phyloP scores from a whole-genome alignment of 2,888 invertebrate species.

The Entomobrya proxima region DNA sequence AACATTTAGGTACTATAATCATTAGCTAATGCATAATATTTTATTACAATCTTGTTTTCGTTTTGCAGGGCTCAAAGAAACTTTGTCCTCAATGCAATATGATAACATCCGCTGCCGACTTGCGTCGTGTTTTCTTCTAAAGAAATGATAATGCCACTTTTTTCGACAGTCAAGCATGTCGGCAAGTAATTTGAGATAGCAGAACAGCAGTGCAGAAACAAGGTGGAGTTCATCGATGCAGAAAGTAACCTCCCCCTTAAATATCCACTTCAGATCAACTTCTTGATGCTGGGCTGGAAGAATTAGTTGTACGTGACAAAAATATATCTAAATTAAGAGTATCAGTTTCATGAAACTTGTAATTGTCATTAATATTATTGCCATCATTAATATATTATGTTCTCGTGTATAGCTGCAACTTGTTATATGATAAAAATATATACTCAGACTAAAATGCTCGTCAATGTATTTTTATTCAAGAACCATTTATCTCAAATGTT shows the following conservation, averaged over 20 bases:
- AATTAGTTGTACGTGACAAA: conserved; percentile 16
- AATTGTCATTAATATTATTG: background rate
- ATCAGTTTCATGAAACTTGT: background rate
- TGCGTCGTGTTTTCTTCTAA: conserved; percentile 93
- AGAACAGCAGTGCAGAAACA: background rate
- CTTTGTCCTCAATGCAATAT: conserved; percentile 96
- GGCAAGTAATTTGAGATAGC: conserved; percentile 7
- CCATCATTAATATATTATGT: background rate
- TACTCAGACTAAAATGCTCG: background rate
- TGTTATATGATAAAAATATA: conserved; percentile 1
- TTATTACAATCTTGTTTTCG: background rate
- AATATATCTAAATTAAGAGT: background rate
- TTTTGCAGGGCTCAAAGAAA: conserved; percentile 87
- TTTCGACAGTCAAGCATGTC: background rate
- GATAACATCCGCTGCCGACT: conserved; percentile 91
- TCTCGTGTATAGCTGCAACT: background rate
- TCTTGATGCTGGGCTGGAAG: background rate
- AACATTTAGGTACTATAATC: no score
- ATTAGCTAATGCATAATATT: no score
- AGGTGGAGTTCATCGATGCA: conserved; percentile 10
- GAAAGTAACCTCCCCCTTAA: background rate
- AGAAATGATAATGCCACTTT: background rate
- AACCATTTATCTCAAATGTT: background rate
- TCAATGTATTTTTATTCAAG: background rate
- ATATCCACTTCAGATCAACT: background rate